Conservation (phyloP, 2,113 vertebrate genomes). For the Riparia riparia region DNA sequence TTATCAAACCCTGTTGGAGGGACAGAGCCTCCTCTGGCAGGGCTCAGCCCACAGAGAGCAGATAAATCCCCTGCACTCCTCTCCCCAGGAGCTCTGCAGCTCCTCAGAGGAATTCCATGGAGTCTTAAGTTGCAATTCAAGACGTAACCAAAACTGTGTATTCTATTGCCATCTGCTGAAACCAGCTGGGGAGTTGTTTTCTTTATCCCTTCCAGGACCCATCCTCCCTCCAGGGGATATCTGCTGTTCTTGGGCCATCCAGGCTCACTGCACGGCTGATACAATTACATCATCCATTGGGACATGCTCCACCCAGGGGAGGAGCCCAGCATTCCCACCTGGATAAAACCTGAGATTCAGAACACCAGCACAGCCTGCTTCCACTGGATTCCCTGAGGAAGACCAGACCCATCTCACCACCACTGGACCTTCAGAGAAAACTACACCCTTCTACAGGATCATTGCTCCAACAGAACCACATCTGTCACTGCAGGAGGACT, state of each 20-base stretch:
- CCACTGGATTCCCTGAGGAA: no score
- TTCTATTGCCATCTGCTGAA: neutral
- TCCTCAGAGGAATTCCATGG: neutral
- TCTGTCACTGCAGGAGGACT: no score
- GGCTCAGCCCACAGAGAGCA: neutral
- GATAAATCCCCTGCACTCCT: neutral
- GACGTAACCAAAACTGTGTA: neutral
- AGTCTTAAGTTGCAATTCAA: neutral
- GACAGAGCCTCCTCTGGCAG: neutral
- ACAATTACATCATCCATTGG: no score
- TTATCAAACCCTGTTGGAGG: neutral
- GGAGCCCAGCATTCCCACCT: no score
- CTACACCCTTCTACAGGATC: no score
- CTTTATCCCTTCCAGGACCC: neutral
- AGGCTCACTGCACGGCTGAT: no score
- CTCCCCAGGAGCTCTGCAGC: neutral
- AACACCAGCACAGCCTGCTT: no score
- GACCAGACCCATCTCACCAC: no score
- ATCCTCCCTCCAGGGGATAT: neutral
- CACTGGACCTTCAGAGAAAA: no score
- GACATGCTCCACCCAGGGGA: no score
- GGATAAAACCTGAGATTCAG: no score
- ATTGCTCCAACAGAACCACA: no score
- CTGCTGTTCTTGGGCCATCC: neutral
- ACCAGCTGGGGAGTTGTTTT: neutral